Base-by-base conservation (phyloP, 1,140 invertebrate genomes). In the Andrena cerasifolii region DNA sequence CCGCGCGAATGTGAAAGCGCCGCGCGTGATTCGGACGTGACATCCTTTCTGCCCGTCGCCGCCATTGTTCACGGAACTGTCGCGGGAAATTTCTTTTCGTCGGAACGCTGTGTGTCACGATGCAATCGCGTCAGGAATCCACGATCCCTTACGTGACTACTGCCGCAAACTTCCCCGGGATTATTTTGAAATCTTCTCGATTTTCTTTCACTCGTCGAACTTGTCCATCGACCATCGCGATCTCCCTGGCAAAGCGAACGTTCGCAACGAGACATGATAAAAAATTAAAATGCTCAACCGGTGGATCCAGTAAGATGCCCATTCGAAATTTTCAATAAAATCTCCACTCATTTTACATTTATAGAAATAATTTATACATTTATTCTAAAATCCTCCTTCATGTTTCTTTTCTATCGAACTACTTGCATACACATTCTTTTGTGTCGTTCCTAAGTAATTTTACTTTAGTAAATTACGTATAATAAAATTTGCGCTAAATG, bases 61-160 rank as follows among this genome's bases (percentile, higher is more conserved):
- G 63, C 63, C 18, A 75, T 75, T 75, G 73, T 76, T 59, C 63
- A 58, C 18, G 63, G 63, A 68, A 76, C 63, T 76, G 63, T 76
- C 73, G 53, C 73, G 73, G 53, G 53, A 75, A 75, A 75, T 75
- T 67, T 67, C 53, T 76, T 76, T 76, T 68, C 53, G 53, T 21
- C n/a, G 63, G 21, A 54, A 43, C 18, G 12, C 1, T 16, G 14
- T 65, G 61, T 24, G 71, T 70, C 67, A 58, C 26, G 45, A 28
- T 68, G 40, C 63, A 76, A 21, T 59, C 73, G 43, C 53, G 73
- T 56, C 65, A 40, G 24, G 63, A 76, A 76, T 68, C 54, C 40
- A 24, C 36, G 63, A 68, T 68, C 16, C 40, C 16, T 68, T 76
- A 59, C 61, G 72, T 56, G 72, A 67, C 73, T 40, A 7, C 1